These are phyloP conservation scores for Micrastur ruficollis DNA, from an alignment of 2,797 vertebrate genomes.

Conservation along the genomic window DNA sequence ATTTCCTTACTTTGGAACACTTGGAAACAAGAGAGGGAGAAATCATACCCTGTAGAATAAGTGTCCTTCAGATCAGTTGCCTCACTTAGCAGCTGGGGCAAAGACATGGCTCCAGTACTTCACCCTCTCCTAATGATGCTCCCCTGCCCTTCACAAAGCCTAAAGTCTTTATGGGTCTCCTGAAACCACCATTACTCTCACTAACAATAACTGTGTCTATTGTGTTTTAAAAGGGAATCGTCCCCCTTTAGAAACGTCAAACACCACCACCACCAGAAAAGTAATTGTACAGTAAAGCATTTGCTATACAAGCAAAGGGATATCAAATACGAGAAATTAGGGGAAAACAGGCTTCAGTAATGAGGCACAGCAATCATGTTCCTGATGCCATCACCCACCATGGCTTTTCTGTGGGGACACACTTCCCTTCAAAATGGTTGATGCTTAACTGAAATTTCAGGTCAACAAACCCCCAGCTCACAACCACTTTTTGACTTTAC, in stretches of 20 bases:
- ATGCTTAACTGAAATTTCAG: neutral
- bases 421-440: neutral
- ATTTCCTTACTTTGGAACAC: neutral
- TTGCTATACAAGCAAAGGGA: neutral
- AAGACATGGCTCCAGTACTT: neutral
- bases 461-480: neutral
- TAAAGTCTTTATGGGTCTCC: neutral
- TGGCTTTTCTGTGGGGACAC: neutral
- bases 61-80: neutral
- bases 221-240: neutral
- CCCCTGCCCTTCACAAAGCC: neutral
- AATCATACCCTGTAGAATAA: neutral
- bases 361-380: neutral
- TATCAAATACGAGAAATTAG: neutral
- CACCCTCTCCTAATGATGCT: neutral
- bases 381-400: neutral
- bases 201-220: neutral
- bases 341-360: neutral
- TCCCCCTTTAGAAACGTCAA: neutral
- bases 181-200: neutral
- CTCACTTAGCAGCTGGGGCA: neutral
- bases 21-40: neutral
- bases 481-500: neutral
- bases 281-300: neutral
- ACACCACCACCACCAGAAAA: neutral